Evolutionary conservation across 2,113 vertebrate species (phyloP), one percentile per base, ranked within the genome.

Genomic region (Dromaius novaehollandiae): DNA sequence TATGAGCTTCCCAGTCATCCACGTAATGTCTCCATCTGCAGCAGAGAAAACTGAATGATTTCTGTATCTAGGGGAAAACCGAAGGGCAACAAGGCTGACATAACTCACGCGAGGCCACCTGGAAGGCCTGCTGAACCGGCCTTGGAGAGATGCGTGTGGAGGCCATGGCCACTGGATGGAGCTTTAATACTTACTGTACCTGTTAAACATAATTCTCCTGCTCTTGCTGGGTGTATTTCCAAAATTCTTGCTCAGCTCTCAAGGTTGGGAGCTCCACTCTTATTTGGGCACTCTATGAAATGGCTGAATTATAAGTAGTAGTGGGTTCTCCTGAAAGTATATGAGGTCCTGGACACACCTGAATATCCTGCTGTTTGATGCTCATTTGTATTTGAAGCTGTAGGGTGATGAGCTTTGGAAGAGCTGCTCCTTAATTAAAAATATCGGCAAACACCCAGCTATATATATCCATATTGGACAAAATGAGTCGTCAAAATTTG

Each of bases 31-130:
- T 74, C 51, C 71, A 44, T 56, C 25, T 77, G 53, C 68, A 42
- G 61, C 3, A 0, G 44, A 15, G 20, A 81, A 74, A 69, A 40
- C 28, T 6, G 65, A n/a, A 60, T 8, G 32, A 83, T 22, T 22
- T 69, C 14, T 73, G 0, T 17, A 7, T 0, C 0, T 17, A 30
- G 58, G 4, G 21, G n/a, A 32, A 34, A 21, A 71, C 19, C 58
- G 56, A 53, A 65, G 25, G 32, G 76, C 38, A 38, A 28, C 61
- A 64, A 36, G 63, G 32, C 63, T 92, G 46, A 46, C 82, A n/a
- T 51, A 56, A 40, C 20, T 74, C 63, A 63, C 60, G 22, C 26
- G 46, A 48, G 7, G 26, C 61, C 22, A 6, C 34, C 60, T 34
- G 4, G 48, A 51, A 51, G 34, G 70, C n/a, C 26, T 50, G 32